Evolutionary conservation across 2,888 invertebrate species (phyloP), one percentile per base, ranked within the genome.

Genomic region (Tenthredo distinguenda): DNA sequence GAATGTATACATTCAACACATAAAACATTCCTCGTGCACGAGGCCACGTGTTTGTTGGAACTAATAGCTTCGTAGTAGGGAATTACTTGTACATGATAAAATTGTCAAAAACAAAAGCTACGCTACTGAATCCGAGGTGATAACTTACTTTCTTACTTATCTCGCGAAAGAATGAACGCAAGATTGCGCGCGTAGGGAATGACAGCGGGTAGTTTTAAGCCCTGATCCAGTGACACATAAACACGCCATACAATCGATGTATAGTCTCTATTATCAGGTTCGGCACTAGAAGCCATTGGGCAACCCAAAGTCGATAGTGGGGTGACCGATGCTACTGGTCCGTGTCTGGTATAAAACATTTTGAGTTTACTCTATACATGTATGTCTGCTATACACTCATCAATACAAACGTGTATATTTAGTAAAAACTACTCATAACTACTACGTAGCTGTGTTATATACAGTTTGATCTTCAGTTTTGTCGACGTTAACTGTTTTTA

Each of bases 311-410:
- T 31, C 71, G 71, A 71, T 71, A 71, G 31, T 40, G 18, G 40
- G 71, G 9, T 71, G 40, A 71, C 71, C 71, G 40, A 71, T 9
- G 71, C 71, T n/a, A 71, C 71, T 71, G 71, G 18, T 71, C n/a
- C 71, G 37, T 71, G 37, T n/a, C n/a, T 18, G 6, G 34, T 71
- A 71, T 34, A 10, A 26, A 26, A 62, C 26, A 12, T 26, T 62
- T 62, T 31, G 62, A 31, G 62, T 26, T 62, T 31, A 62, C 62
- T 62, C 12, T 26, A 15, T 62, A 1, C 2, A 50, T 50, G 7
- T 55, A 47, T 47, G 47, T 43, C 40, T 43, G 10, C 55, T 55
- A n/a, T 55, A 55, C 47, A 55, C 55, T 55, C 55, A 10, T n/a
- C 7, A 55, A n/a, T n/a, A 55, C n/a, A n/a, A 55, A n/a, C n/a